phyloP scores from a whole-genome alignment of 2,797 vertebrate species.

The Schizopygopsis malacanthus region DNA sequence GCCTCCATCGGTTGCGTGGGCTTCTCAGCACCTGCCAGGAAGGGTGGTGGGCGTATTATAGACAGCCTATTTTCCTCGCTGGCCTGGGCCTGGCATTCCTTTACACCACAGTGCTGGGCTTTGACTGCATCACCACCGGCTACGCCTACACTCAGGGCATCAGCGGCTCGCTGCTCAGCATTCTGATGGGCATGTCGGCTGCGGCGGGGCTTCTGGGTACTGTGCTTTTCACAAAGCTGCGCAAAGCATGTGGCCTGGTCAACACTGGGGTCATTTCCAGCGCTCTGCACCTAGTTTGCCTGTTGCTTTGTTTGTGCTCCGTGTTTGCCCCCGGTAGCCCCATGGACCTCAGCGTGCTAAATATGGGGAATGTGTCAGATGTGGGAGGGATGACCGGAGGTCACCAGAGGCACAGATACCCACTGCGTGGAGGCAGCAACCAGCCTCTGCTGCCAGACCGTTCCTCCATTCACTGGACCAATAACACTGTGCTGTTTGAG shows the following conservation, averaged over 20 bases:
- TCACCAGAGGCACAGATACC: constrained; percentile 60
- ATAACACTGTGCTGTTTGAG: constrained; percentile 84
- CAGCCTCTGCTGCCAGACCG: constrained; percentile 82
- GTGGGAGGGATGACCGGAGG: constrained; percentile 70
- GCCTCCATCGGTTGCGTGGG: constrained; percentile 69
- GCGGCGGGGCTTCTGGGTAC: constrained; percentile 82
- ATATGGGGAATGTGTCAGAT: constrained; percentile 70
- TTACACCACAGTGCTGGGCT: constrained; percentile 84
- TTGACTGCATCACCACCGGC: constrained; percentile 84
- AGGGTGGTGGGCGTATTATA: constrained; percentile 81
- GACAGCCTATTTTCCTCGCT: constrained; percentile 81
- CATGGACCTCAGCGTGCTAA: constrained; percentile 78
- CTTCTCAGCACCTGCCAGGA: constrained; percentile 76
- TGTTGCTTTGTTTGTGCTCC: constrained; percentile 82
- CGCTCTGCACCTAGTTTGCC: constrained; percentile 80
- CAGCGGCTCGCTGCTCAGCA: constrained; percentile 83
- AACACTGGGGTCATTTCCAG: constrained; percentile 84
- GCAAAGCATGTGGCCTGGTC: constrained; percentile 78
- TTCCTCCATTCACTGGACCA: constrained; percentile 86
- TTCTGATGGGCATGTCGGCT: constrained; percentile 82
- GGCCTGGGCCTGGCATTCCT: constrained; percentile 85
- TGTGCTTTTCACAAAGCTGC: constrained; percentile 81
- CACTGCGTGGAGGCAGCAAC: constrained; percentile 77
- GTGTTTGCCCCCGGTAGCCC: constrained; percentile 85
- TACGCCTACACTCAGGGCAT: constrained; percentile 85